Evolutionary conservation across 2,113 vertebrate species (phyloP), one percentile per base, ranked within the genome.

Genomic region (Bubalus kerabau): DNA sequence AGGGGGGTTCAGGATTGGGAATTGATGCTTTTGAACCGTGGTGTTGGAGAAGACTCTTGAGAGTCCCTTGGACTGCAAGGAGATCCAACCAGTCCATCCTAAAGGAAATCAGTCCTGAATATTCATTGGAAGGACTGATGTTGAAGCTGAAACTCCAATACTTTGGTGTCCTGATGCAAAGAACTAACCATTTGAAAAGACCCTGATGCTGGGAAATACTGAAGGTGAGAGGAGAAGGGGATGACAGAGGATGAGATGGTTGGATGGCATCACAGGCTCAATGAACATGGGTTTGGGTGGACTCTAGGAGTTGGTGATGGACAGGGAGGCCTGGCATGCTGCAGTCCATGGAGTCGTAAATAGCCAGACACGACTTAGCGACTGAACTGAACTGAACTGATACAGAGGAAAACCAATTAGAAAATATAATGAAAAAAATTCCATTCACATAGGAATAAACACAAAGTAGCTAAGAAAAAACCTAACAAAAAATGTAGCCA

Each of bases 371-470:
- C 0, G 19, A 71, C n/a, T 71, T 17, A n/a, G 62, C 0, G 9
- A 71, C 17, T 21, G 17, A 71, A 71, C 64, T n/a, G 62, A 67
- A 67, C 64, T 71, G 64, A 71, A 71, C 64, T 36, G 64, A 36
- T 52, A 76, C 6, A 93, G 5, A 95, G 59, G 12, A 95, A 97
- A 94, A 21, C 8, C 36, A 88, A 88, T 57, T 43, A 94, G 84
- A 60, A 95, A 80, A 67, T 78, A 17, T 21, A 82, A 90, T 90
- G 36, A 46, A 95, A 94, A 95, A 87, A 90, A 50, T 89, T 87
- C 60, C 50, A 96, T 36, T 71, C 21, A 84, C n/a, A 62, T 43
- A 83, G 36, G 30, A 92, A 95, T 78, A 94, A 94, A 92, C 48
- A 85, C 28, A 94, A 90, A 88, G 17, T 92, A 81, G 14, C 11